A percentile compares a stretch with the other conserved stretches of the same genome.
Evolutionary conservation across 2,113 vertebrate genomes (phyloP).

Genomic region (Centropristis striata): DNA sequence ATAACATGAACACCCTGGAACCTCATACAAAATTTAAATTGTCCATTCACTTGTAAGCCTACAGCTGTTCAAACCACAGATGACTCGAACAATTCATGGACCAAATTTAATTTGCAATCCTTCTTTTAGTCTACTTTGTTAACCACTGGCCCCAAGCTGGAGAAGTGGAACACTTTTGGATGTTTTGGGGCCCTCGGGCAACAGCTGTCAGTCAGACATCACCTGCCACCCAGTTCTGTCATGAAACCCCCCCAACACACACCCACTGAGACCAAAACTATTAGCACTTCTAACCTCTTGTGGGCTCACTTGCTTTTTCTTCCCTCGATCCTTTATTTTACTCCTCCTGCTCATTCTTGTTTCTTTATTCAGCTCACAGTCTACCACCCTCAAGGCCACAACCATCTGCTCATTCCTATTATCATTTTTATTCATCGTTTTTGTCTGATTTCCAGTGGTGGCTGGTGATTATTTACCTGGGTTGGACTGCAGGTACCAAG

Average conservation of each 20-base stretch:
- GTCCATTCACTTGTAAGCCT: slow-evolving; percentile 41
- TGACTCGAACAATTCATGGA: slow-evolving; percentile 37
- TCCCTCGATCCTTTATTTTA: slow-evolving; percentile 30
- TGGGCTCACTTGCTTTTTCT: slow-evolving; percentile 47
- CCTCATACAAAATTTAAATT: slow-evolving; percentile 25
- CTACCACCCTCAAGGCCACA: slow-evolving; percentile 30
- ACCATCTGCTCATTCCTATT: slow-evolving; percentile 42
- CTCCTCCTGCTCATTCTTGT: slow-evolving; percentile 29
- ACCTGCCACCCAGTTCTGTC: slow-evolving; percentile 79
- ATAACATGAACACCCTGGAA: slow-evolving; percentile 33
- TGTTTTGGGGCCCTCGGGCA: slow-evolving; percentile 54
- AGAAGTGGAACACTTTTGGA: slow-evolving; percentile 57
- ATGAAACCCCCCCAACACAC: slow-evolving; percentile 32
- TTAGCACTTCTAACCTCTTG: slow-evolving; percentile 68
- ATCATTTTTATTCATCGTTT: slow-evolving; percentile 28
- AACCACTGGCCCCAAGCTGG: slow-evolving; percentile 17
- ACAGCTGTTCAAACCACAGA: slow-evolving; percentile 51
- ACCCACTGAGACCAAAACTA: slow-evolving; percentile 71
- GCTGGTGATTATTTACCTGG: slow-evolving; percentile 15
- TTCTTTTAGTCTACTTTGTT: slow-evolving; percentile 37
- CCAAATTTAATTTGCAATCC: slow-evolving; percentile 37
- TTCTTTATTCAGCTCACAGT: slow-evolving; percentile 56
- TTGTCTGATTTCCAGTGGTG: slow-evolving; percentile 12
- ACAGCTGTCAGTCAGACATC: slow-evolving; percentile 72
- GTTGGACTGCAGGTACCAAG: slow-evolving; percentile 4